phyloP scores from a whole-genome alignment of 2,888 invertebrate genomes.

The Rosalia funebris region DNA sequence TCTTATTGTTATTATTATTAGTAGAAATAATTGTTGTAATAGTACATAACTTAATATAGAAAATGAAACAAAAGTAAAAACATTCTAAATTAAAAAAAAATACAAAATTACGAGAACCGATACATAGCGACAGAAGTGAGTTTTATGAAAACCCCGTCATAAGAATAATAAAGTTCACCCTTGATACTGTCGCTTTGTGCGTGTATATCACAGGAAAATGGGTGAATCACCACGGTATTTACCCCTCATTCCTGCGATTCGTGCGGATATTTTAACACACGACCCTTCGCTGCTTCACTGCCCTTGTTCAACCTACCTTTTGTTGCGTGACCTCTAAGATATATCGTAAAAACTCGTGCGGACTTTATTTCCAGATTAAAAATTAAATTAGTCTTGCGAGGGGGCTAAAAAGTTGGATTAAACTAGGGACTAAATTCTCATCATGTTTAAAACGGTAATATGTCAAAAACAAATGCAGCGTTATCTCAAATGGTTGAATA shows the following conservation, averaged over 20 bases:
- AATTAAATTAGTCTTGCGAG: slow-evolving; percentile 26
- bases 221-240: slow-evolving; percentile 50
- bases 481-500: no score
- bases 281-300: slow-evolving; percentile 47
- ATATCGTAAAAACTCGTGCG: slow-evolving; percentile 31
- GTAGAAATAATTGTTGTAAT: no score
- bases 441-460: no score
- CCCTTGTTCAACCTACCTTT: slow-evolving; percentile 53
- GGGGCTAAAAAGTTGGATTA: slow-evolving; percentile 1
- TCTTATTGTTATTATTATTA: no score
- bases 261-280: slow-evolving; percentile 49
- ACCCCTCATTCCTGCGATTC: slow-evolving; percentile 51
- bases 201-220: slow-evolving; percentile 43
- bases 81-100: no score
- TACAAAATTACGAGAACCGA: no score
- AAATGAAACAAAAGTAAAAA: no score
- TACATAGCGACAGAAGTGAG: no score
- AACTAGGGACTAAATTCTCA: no score
- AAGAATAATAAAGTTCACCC: slow-evolving; percentile 37
- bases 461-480: no score
- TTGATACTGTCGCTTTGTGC: slow-evolving; percentile 36
- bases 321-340: slow-evolving; percentile 49
- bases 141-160: no score
- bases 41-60: no score
- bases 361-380: slow-evolving; percentile 24